Conservation (phyloP, 2,113 vertebrate genomes). For the Oncorhynchus mykiss region DNA sequence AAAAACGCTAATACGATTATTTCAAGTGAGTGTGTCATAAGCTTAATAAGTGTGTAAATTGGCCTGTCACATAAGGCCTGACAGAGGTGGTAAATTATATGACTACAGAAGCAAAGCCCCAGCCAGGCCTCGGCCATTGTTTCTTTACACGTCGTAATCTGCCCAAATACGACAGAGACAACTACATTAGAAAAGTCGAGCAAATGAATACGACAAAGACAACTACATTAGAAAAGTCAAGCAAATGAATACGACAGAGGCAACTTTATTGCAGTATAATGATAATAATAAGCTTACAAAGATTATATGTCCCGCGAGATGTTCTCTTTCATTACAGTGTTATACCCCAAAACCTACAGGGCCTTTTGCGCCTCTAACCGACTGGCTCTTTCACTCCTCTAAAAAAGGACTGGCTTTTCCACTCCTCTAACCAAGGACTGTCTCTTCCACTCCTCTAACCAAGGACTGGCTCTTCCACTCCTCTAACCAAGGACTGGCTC, state of each 20-base stretch:
- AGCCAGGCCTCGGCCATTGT: conserved; percentile 68
- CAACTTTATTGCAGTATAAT: conserved; percentile 77
- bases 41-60: conserved; percentile 86
- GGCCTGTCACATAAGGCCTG: conserved; percentile 79
- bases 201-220: conserved; percentile 74
- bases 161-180: conserved; percentile 67
- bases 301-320: conserved; percentile 71
- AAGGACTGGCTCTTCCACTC: not conserved
- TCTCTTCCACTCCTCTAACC: not conserved
- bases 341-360: conserved; percentile 55
- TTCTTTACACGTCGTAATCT: conserved; percentile 80
- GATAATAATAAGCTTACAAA: conserved; percentile 76
- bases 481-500: not conserved
- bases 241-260: conserved; percentile 74
- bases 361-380: conserved; percentile 37
- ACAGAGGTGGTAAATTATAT: conserved; percentile 76
- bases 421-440: not conserved
- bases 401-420: not conserved
- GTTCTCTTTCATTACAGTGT: conserved; percentile 63
- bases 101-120: conserved; percentile 73
- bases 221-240: conserved; percentile 74
- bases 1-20: conserved; percentile 82
- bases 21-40: conserved; percentile 80
- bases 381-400: conserved; percentile 10
- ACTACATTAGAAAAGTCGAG: conserved; percentile 73